Evolutionary conservation across 1,140 invertebrate species (phyloP), one percentile per base, ranked within the genome.

Genomic region (Magallana angulata): DNA sequence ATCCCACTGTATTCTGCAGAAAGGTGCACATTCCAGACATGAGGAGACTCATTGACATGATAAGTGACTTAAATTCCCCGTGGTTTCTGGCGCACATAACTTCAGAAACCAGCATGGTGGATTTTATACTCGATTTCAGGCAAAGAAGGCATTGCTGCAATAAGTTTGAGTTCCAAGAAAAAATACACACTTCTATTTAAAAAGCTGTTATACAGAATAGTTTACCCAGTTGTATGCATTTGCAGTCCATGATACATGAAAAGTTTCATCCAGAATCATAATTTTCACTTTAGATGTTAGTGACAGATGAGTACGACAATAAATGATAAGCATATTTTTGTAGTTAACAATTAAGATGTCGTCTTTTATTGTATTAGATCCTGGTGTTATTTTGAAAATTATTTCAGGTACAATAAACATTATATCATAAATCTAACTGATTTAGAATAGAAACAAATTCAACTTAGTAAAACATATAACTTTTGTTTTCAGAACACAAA

Each of bases 71-170:
- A 7, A 89, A 62, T 6, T 83, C 58, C 12, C 85, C 83, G 5
- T 87, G 76, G 57, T 87, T 64, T 24, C 82, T 59, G 3, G 86
- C 85, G 83, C 88, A 89, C 14, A 87, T 84, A 6, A 85, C 30
- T 57, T 89, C 86, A 1, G 85, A 83, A 3, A 89, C 84, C 8
- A 89, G 24, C 48, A 87, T 68, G 12, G 81, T 82, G 12, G 60
- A 36, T 30, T 84, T 87, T 7, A 89, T 62, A 82, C 86, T 85
- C 36, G 64, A 86, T 56, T 85, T 76, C 14, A 89, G 24, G 16
- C 58, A 30, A 60, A 89, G 76, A 58, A 89, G 57, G 12, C 64
- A 68, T 89, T 89, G 88, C 88, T 89, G 11, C 12, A 85, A 86
- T 30, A 7, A 62, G 16, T 71, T 2, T 9, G 68, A 80, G 48